Base-by-base conservation (phyloP, 2,797 vertebrate species). In the Alexandromys oeconomus region DNA sequence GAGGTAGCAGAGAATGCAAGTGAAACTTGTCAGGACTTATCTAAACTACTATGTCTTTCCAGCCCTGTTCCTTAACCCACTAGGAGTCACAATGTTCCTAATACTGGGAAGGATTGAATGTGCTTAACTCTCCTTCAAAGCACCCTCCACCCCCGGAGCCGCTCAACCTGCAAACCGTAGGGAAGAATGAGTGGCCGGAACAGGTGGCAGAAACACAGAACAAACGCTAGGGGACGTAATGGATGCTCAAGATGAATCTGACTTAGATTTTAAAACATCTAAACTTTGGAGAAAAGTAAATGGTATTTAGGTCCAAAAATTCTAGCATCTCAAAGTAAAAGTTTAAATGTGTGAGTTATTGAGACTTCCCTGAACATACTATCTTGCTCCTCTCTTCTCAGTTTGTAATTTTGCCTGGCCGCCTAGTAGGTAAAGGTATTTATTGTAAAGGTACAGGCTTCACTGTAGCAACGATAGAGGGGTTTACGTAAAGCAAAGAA, bases 331-430 rank as follows among this genome's bases (percentile, higher is more conserved):
- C 59, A 87, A 90, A 65, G 80, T n/a, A 15, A 92, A 94, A 65
- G 93, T 65, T 15, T 82, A 89, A 82, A 89, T 46, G 11, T 48
- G 29, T 46, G 82, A 81, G 37, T n/a, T 95, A 93, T 71, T 51
- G 74, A 87, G 79, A 63, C 5, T 91, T 91, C 77, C 71, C 69
- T 80, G 17, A 63, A 31, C 7, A 19, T 0, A 71, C 78, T 63
- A 87, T 88, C 46, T 77, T 92, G 51, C 1, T 51, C 15, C 0
- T 5, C 6, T 80, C 46, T 43, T 81, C 69, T 78, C 27, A 43
- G 25, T 76, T 69, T 81, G 29, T 43, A 82, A 51, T 43, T 91
- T 61, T 63, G 15, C 27, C 43, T 34, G 63, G 61, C 23, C 80
- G 31, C 51, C 57, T 61, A 21, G 40, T 37, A 9, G 14, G 31